A percentile compares a stretch with the other conserved stretches of the same genome.
These are phyloP conservation scores for Galeruca laticollis DNA, from an alignment of 2,888 invertebrate genomes.

Conservation along the genomic window DNA sequence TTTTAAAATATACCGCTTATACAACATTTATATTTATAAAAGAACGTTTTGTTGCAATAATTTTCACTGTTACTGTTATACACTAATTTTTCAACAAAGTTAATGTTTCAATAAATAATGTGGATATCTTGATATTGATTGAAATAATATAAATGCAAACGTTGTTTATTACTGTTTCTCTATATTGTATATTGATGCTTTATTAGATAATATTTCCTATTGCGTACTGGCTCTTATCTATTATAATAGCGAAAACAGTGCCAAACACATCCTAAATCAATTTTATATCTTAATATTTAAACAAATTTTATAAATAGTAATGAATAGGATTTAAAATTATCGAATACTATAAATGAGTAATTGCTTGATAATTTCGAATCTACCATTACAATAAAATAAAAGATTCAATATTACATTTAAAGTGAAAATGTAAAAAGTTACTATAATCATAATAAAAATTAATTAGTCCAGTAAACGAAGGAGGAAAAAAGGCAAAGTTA, in stretches of 20 bases:
- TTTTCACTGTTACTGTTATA: too few species aligned
- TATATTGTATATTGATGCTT: conserved; percentile 15
- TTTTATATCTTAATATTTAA: conserved; percentile 16
- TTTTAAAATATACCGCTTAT: too few species aligned
- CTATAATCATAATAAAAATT: too few species aligned
- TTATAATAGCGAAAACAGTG: conserved; percentile 16
- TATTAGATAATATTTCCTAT: conserved; percentile 11
- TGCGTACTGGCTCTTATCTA: neutral
- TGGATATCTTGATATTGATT: too few species aligned
- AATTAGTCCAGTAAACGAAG: too few species aligned
- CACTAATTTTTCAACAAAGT: too few species aligned
- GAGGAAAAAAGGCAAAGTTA: too few species aligned
- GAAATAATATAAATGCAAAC: neutral
- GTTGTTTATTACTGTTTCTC: conserved; percentile 4
- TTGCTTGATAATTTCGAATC: neutral
- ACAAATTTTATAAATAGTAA: conserved; percentile 17
- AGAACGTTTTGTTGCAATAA: too few species aligned
- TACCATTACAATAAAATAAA: neutral
- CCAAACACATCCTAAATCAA: conserved; percentile 19
- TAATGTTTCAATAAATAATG: too few species aligned
- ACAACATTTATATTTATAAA: too few species aligned
- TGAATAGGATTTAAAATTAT: neutral
- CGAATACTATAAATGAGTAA: neutral
- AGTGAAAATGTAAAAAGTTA: neutral
- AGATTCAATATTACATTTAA: neutral